Base-by-base conservation (phyloP, 2,113 vertebrate species). In the Geococcyx californianus region DNA sequence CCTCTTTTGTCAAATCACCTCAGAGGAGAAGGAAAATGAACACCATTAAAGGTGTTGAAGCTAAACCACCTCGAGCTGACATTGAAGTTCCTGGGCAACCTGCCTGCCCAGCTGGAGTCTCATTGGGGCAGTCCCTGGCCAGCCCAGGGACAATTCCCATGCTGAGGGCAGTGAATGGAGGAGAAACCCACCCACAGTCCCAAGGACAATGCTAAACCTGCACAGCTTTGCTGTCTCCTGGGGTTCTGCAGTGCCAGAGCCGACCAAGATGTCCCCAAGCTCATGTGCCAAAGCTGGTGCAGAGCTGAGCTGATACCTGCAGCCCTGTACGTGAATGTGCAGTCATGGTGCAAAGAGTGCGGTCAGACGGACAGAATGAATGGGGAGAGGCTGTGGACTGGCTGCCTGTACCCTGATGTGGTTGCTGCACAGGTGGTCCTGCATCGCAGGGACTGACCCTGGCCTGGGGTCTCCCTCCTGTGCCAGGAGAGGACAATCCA, bases 1-100 rank as follows among this genome's bases (percentile, higher is more conserved):
- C n/a, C 18, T 60, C 66, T 75, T 33, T 19, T 69, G 18, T 68
- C 34, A 92, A 86, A 49, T 36, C 20, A 70, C 17, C 13, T 33
- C 86, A 75, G 58, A 84, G 69, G 66, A 84, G 84, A 89, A 81
- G 68, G 45, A 90, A 87, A 91, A 75, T 36, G 87, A 90, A 64
- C 33, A 28, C 73, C 60, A 26, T 70, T 59, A 70, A 93, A 85
- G 33, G 29, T 0, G 6, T 44, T 90, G 86, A 34, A 92, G 75
- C 62, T 88, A 38, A 92, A 76, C 83, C 67, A 84, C 76, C 76
- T 86, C 9, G 3, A 80, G 44, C 44, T 80, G 80, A 80, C 54
- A 34, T 6, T 87, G 68, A 80, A 73, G 56, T 8, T 0, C 16
- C 36, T 34, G 51, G 44, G 18, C 2, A 11, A 88, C 70, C 33